These are phyloP conservation scores for Porites rus DNA, from an alignment of 92 coral and sea anemone species.

Conservation along the genomic window DNA sequence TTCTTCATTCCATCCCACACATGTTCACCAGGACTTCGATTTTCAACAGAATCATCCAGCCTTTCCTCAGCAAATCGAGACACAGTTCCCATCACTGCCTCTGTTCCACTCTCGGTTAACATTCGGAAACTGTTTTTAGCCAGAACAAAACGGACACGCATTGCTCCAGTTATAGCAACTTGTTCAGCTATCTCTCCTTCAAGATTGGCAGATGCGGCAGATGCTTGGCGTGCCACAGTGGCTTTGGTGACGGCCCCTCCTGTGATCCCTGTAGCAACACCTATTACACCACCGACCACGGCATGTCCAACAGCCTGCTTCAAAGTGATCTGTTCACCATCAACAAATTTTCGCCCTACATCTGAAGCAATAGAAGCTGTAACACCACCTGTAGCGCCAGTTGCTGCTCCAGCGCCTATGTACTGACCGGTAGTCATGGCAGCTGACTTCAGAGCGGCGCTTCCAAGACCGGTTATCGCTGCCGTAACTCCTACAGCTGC, in stretches of 20 bases:
- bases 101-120: slow-evolving; percentile 43
- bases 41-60: slow-evolving; percentile 53
- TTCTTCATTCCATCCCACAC: slow-evolving; percentile 17
- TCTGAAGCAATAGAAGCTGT: slow-evolving; percentile 26
- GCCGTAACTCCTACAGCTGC: slow-evolving; percentile 53
- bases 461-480: slow-evolving; percentile 43
- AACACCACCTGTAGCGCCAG: slow-evolving; percentile 53
- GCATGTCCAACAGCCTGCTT: slow-evolving; percentile 52
- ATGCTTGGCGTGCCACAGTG: background rate
- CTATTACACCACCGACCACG: slow-evolving; percentile 29
- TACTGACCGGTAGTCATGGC: slow-evolving; percentile 14
- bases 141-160: slow-evolving; percentile 9
- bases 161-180: slow-evolving; percentile 25
- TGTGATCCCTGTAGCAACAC: slow-evolving; percentile 35
- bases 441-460: slow-evolving; percentile 34
- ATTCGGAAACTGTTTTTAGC: slow-evolving; percentile 15
- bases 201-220: slow-evolving; percentile 50
- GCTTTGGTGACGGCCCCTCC: slow-evolving; percentile 64
- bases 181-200: slow-evolving; percentile 41
- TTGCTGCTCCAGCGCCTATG: slow-evolving; percentile 33
- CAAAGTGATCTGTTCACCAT: slow-evolving; percentile 39
- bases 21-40: slow-evolving; percentile 49
- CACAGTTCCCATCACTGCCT: slow-evolving; percentile 11
- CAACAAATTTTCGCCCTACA: slow-evolving; percentile 47
- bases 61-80: slow-evolving; percentile 55